phyloP scores from a whole-genome alignment of 1,140 invertebrate species.

The Orchestia grillus region DNA sequence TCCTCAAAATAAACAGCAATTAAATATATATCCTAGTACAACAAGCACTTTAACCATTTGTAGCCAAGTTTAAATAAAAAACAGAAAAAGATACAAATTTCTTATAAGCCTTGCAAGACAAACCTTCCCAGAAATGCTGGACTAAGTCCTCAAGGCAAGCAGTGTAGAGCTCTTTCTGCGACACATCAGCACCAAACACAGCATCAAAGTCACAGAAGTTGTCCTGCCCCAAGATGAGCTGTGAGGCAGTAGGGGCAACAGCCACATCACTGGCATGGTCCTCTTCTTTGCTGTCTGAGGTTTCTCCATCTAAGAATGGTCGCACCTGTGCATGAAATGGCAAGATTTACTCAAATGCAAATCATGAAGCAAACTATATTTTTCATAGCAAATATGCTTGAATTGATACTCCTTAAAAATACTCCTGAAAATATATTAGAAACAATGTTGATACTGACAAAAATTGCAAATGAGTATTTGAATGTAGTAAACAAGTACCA shows the following conservation, averaged over 20 bases:
- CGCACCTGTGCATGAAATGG: not conserved
- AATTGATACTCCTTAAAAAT: too few species aligned
- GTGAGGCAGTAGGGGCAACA: slow-evolving; percentile 65
- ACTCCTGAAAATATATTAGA: too few species aligned
- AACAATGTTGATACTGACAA: too few species aligned
- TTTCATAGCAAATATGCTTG: too few species aligned
- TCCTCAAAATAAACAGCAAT: too few species aligned
- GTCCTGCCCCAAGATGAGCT: slow-evolving; percentile 66
- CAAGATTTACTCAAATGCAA: not conserved
- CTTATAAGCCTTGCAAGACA: not conserved
- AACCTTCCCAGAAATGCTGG: slow-evolving; percentile 65
- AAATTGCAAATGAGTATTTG: too few species aligned
- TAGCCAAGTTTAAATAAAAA: too few species aligned
- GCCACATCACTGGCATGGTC: slow-evolving; percentile 58
- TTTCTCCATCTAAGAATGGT: slow-evolving; percentile 54
- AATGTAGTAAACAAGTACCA: too few species aligned
- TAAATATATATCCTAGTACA: too few species aligned
- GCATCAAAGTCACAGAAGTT: slow-evolving; percentile 67
- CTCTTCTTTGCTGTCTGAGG: slow-evolving; percentile 40
- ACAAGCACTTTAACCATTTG: too few species aligned
- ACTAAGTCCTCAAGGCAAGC: slow-evolving; percentile 64
- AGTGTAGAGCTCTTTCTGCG: slow-evolving; percentile 65
- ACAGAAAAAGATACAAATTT: too few species aligned
- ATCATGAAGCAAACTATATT: too few species aligned
- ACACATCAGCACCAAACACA: slow-evolving; percentile 64